Evolutionary conservation across 2,888 invertebrate genomes (phyloP).

Genomic region (Cosmopolites sordidus): DNA sequence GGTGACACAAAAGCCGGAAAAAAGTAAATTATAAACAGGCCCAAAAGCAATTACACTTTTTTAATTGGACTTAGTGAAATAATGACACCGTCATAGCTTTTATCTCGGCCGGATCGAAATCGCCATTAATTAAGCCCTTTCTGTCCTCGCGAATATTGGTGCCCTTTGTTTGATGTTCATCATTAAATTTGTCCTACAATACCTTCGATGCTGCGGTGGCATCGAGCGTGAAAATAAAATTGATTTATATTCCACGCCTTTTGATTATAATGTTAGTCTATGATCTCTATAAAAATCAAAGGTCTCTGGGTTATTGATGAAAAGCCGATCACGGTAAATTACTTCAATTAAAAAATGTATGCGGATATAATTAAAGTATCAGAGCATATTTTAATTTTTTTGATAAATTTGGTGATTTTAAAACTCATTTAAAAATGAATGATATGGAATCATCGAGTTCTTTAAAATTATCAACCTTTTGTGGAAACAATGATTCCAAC

Average conservation of each 20-base stretch:
- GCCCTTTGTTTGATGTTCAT: slow-evolving; percentile 18
- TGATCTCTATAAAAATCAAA: too few species aligned
- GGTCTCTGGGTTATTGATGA: too few species aligned
- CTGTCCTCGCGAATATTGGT: slow-evolving; percentile 9
- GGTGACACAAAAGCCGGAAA: slow-evolving; percentile 6
- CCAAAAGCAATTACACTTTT: slow-evolving; percentile 12
- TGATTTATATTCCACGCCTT: slow-evolving; percentile 7
- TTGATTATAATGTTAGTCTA: not conserved
- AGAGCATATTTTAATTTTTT: too few species aligned
- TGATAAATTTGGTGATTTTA: too few species aligned
- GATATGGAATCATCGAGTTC: too few species aligned
- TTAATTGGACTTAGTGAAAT: slow-evolving; percentile 15
- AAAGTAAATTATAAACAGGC: slow-evolving; percentile 6
- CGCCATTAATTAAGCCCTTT: slow-evolving; percentile 18
- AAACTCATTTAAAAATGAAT: too few species aligned
- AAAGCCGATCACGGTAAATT: too few species aligned
- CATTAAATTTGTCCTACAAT: slow-evolving; percentile 16
- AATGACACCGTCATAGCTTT: slow-evolving; percentile 14
- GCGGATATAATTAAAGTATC: too few species aligned
- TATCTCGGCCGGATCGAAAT: slow-evolving; percentile 11
- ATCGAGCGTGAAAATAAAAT: slow-evolving; percentile 5
- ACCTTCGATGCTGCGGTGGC: slow-evolving; percentile 1
- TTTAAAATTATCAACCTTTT: too few species aligned
- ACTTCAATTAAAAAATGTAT: too few species aligned
- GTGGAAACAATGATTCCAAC: too few species aligned